Evolutionary conservation across 2,888 invertebrate species (phyloP).

Genomic region (Marronus borbonicus): DNA sequence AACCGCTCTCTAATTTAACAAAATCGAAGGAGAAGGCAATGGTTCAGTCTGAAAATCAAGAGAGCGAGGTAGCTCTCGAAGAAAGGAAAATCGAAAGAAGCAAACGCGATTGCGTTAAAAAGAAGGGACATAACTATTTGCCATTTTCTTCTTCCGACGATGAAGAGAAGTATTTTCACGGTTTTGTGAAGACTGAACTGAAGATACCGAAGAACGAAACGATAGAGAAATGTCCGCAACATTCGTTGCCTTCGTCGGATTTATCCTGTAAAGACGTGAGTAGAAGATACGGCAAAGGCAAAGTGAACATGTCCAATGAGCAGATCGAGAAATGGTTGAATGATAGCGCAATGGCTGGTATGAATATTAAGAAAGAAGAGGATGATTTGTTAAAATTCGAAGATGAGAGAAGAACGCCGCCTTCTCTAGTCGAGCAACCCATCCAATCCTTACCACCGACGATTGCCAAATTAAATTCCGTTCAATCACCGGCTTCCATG

Average conservation of each 20-base stretch:
- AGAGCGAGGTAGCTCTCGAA: conserved; percentile 51
- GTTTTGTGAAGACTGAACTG: conserved; percentile 64
- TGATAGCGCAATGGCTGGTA: conserved; percentile 68
- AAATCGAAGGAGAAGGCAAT: conserved; percentile 42
- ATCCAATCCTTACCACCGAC: no score
- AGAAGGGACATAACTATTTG: conserved; percentile 66
- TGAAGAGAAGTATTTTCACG: conserved; percentile 69
- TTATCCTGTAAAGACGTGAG: conserved; percentile 65
- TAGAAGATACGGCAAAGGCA: conserved; percentile 72
- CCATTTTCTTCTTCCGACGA: conserved; percentile 71
- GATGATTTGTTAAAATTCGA: conserved; percentile 66
- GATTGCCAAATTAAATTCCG: not conserved
- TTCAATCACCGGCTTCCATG: not conserved
- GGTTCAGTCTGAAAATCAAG: conserved; percentile 18
- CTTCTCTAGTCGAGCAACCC: no score
- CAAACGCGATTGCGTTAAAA: conserved; percentile 66
- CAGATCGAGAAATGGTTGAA: conserved; percentile 79
- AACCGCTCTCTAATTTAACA: conserved; percentile 76
- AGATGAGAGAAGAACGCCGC: conserved; percentile 61
- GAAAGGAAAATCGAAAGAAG: conserved; percentile 59
- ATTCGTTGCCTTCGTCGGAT: conserved; percentile 55
- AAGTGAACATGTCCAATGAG: conserved; percentile 80
- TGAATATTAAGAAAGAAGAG: conserved; percentile 64
- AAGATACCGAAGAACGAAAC: conserved; percentile 62
- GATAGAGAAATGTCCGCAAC: conserved; percentile 69